These are phyloP conservation scores for Cotesia typhae DNA, from an alignment of 1,140 invertebrate species.

Conservation along the genomic window DNA sequence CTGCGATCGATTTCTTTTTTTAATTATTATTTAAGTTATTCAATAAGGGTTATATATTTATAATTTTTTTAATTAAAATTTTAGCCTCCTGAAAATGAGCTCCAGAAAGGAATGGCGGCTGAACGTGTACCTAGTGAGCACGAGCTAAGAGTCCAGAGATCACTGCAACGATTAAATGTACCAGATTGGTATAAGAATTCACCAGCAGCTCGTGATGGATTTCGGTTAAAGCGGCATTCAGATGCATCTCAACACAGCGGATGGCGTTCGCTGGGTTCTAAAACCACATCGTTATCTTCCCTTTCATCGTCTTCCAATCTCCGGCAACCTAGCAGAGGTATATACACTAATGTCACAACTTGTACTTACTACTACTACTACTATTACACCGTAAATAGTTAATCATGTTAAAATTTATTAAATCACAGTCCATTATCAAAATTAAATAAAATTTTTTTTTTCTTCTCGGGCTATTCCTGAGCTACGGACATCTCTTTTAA, in stretches of 20 bases:
- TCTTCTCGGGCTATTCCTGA: not conserved
- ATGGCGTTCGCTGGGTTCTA: constrained; percentile 79
- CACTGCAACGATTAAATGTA: constrained; percentile 89
- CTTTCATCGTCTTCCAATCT: constrained; percentile 63
- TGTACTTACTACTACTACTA: not conserved
- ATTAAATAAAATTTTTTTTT: not conserved
- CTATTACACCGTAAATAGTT: too few relatives aligned
- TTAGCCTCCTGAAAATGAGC: constrained; percentile 91
- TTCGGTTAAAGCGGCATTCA: constrained; percentile 73
- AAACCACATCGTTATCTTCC: constrained; percentile 81
- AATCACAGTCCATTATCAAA: not conserved
- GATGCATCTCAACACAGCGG: constrained; percentile 72
- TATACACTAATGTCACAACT: not conserved
- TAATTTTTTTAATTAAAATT: not conserved
- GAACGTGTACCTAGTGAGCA: constrained; percentile 87
- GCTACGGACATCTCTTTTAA: not conserved
- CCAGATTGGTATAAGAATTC: constrained; percentile 95
- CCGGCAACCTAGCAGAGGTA: constrained; percentile 60
- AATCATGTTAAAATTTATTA: too few relatives aligned
- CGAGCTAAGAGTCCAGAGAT: constrained; percentile 90
- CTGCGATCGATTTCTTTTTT: not conserved
- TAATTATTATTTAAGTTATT: not conserved
- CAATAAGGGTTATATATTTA: not conserved
- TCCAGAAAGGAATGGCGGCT: constrained; percentile 83
- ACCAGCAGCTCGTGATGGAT: constrained; percentile 74